These are phyloP conservation scores for Vulpes ferrilata DNA, from an alignment of 2,113 vertebrate species.

Conservation along the genomic window DNA sequence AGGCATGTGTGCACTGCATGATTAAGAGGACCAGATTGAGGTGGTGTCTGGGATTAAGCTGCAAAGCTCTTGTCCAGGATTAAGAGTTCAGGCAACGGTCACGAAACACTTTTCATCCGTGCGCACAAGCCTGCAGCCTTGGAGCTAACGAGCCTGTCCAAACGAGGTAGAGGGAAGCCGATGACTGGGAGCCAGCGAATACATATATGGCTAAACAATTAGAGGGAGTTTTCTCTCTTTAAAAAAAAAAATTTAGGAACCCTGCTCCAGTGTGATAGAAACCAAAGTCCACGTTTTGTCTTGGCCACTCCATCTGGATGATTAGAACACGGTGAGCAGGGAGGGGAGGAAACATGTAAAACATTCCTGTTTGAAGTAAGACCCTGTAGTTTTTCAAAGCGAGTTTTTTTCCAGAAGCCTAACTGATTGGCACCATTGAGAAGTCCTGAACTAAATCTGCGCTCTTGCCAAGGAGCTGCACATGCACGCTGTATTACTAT, in stretches of 20 bases:
- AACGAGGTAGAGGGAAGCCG: not conserved
- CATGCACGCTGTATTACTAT: not conserved
- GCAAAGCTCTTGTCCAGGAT: constrained; percentile 31
- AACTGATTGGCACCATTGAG: constrained; percentile 67
- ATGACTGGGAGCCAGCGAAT: not conserved
- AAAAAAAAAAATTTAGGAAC: not conserved
- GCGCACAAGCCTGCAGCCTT: not conserved
- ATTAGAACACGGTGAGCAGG: not conserved
- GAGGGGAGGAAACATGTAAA: constrained; percentile 16
- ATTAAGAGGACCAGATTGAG: not conserved
- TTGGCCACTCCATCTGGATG: not conserved
- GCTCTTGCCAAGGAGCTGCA: constrained; percentile 22
- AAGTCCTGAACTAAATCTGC: not conserved
- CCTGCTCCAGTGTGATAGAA: not conserved
- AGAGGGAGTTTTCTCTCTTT: not conserved
- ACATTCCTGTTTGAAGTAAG: constrained; percentile 52
- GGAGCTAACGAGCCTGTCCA: not conserved
- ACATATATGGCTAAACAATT: not conserved
- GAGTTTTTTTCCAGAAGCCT: constrained; percentile 68
- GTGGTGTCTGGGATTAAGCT: not conserved
- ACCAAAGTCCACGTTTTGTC: not conserved
- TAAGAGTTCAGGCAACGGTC: constrained; percentile 33
- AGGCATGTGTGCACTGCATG: not conserved
- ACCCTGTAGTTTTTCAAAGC: constrained; percentile 64
- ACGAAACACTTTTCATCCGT: not conserved